These are phyloP conservation scores for Orestias chungarensis DNA, from an alignment of 2,797 vertebrate species.

Conservation along the genomic window DNA sequence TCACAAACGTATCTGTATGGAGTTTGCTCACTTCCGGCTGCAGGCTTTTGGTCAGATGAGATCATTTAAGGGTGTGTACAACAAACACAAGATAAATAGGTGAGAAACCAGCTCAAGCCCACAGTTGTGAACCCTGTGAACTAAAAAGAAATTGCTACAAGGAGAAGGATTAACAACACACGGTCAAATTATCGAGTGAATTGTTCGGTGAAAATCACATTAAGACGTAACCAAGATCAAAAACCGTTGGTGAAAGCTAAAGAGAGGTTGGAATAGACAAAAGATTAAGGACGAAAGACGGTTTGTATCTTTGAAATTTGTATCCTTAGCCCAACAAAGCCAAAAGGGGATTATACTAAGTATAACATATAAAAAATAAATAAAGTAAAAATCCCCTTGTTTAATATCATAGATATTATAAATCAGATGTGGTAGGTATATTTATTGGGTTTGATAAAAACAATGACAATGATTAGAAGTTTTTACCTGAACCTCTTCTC, in stretches of 20 bases:
- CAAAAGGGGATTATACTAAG: background rate
- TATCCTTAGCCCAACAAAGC: too few species aligned
- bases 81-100: background rate
- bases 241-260: too few species aligned
- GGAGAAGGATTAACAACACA: too few species aligned
- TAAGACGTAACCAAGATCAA: too few species aligned
- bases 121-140: too few species aligned
- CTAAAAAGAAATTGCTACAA: too few species aligned
- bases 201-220: too few species aligned
- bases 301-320: too few species aligned
- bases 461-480: background rate
- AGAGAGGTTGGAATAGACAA: too few species aligned
- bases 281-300: too few species aligned
- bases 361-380: background rate
- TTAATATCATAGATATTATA: background rate
- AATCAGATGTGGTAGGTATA: background rate
- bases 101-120: background rate
- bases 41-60: background rate
- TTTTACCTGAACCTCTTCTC: background rate
- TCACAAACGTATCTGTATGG: background rate
- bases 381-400: background rate
- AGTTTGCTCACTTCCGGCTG: background rate
- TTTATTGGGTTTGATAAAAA: background rate
- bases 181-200: too few species aligned
- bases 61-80: background rate